These are phyloP conservation scores for Ochotona princeps DNA, from an alignment of 2,113 vertebrate genomes.

Conservation along the genomic window DNA sequence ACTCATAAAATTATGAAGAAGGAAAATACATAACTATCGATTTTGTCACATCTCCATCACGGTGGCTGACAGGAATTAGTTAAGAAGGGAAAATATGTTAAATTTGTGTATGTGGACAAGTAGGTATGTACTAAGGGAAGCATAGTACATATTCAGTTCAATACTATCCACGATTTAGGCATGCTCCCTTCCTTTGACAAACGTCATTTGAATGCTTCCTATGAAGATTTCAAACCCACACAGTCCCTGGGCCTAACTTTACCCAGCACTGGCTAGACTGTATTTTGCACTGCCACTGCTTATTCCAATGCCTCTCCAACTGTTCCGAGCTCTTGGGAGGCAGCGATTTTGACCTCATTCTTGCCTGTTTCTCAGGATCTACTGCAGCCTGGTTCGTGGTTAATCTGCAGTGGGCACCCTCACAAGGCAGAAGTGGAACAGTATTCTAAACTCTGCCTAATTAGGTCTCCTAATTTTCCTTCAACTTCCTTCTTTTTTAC, in stretches of 20 bases:
- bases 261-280: neutral
- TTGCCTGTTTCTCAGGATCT: neutral
- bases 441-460: neutral
- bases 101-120: too few species aligned
- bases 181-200: neutral
- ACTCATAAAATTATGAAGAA: too few species aligned
- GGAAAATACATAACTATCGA: too few species aligned
- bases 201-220: neutral
- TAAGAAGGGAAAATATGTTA: too few species aligned
- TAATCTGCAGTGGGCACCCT: neutral
- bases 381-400: rapidly evolving
- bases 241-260: neutral
- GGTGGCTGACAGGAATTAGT: too few species aligned
- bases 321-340: neutral
- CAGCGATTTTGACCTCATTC: neutral
- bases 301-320: neutral
- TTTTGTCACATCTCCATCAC: too few species aligned
- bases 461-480: neutral
- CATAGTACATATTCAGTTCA: too few species aligned
- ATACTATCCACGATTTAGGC: too few species aligned
- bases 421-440: neutral
- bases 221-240: neutral
- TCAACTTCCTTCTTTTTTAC: neutral
- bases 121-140: too few species aligned
- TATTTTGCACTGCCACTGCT: neutral